phyloP scores from a whole-genome alignment of 2,888 invertebrate genomes.

The Neuroscelio doddi region DNA sequence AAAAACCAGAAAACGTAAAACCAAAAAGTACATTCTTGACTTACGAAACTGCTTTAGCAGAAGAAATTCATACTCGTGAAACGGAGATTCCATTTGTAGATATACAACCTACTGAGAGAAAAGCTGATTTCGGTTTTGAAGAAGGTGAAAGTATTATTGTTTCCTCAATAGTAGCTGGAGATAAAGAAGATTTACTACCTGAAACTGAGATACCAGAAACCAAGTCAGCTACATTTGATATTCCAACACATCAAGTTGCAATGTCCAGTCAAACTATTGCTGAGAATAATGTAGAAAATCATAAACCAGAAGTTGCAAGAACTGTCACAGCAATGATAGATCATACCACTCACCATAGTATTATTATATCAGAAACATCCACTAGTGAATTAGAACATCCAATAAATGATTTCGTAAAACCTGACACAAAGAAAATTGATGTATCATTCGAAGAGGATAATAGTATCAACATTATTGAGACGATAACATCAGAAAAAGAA shows the following conservation, averaged over 20 bases:
- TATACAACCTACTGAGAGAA: slow-evolving; percentile 74
- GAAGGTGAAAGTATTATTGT: slow-evolving; percentile 61
- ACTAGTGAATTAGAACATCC: slow-evolving; percentile 62
- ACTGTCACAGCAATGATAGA: slow-evolving; percentile 74
- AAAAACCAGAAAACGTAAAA: slow-evolving; percentile 49
- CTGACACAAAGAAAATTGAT: slow-evolving; percentile 62
- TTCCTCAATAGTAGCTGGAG: slow-evolving; percentile 57
- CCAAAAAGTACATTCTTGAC: slow-evolving; percentile 60
- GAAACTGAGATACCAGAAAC: slow-evolving; percentile 58
- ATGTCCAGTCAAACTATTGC: slow-evolving; percentile 65
- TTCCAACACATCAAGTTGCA: slow-evolving; percentile 68
- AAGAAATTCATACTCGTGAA: slow-evolving; percentile 64
- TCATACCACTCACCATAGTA: slow-evolving; percentile 74
- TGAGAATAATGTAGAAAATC: slow-evolving; percentile 58
- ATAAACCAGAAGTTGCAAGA: slow-evolving; percentile 68
- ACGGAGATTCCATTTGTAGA: slow-evolving; percentile 68
- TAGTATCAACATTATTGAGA: slow-evolving; percentile 75
- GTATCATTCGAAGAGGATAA: slow-evolving; percentile 70
- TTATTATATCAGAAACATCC: slow-evolving; percentile 71
- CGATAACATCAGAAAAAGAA: slow-evolving; percentile 72
- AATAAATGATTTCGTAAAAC: slow-evolving; percentile 61
- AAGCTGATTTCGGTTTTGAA: slow-evolving; percentile 69
- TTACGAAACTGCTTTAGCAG: slow-evolving; percentile 58
- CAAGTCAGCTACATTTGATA: slow-evolving; percentile 67
- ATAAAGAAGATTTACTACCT: slow-evolving; percentile 59